Percentiles rank a stretch among this genome's conserved stretches.
Evolutionary conservation across 1,140 invertebrate species (phyloP).

Genomic region (Psix sp.): DNA sequence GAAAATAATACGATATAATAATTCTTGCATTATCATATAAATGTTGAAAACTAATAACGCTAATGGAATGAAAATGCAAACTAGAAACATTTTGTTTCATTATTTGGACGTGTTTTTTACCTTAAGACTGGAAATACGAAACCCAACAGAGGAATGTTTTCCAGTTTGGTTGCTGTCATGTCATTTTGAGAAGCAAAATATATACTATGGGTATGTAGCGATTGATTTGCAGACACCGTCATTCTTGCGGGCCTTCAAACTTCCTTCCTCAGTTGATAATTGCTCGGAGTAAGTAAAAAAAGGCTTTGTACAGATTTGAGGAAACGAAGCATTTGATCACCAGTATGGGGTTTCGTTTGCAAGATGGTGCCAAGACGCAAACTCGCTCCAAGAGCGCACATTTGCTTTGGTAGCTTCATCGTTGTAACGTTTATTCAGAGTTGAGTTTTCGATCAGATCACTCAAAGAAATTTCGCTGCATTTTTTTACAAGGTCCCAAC

Average conservation of each 20-base stretch:
- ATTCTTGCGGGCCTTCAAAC: constrained; percentile 10
- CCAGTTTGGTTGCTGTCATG: constrained; percentile 12
- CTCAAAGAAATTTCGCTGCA: constrained; percentile 7
- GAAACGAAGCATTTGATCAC: constrained; percentile 74
- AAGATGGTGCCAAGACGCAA: constrained; percentile 85
- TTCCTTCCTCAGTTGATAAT: constrained; percentile 12
- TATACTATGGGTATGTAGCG: constrained; percentile 39
- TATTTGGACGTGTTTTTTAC: constrained; percentile 5
- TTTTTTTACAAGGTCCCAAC: constrained; percentile 27
- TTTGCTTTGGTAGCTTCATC: constrained; percentile 77
- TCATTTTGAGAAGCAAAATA: constrained; percentile 32
- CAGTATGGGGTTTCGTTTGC: constrained; percentile 83
- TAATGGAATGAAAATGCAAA: too few species aligned
- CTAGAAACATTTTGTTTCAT: constrained; percentile 2
- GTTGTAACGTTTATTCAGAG: constrained; percentile 20
- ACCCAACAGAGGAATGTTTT: constrained; percentile 3
- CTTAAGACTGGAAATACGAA: constrained; percentile 18
- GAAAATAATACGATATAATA: too few species aligned
- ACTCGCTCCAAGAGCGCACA: constrained; percentile 83
- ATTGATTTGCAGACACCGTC: constrained; percentile 29
- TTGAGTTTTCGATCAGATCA: constrained; percentile 9
- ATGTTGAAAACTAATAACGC: too few species aligned
- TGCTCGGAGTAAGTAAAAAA: constrained; percentile 20
- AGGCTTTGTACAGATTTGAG: constrained; percentile 19
- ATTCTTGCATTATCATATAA: too few species aligned